Evolutionary conservation across 2,888 invertebrate genomes (phyloP), one percentile per base, ranked within the genome.

Genomic region (Acanthosepion esculentum): DNA sequence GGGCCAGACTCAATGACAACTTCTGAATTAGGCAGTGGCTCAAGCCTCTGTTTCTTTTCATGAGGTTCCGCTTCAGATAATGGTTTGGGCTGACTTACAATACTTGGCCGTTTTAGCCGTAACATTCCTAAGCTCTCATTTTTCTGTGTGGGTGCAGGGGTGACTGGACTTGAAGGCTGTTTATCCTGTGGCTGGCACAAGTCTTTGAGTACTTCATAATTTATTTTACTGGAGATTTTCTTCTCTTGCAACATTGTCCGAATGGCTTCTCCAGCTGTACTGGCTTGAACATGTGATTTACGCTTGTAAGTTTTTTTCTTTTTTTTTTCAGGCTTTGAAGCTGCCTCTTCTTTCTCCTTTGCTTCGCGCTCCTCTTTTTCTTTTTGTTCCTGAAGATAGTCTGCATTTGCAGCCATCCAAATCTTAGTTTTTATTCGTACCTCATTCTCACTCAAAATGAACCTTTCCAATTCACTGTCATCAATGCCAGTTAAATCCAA

Each of bases 201-300:
- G 96, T 98, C 98, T 97, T 98, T 98, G 95, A 99, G 98, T 91
- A 99, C 99, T 96, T 99, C 99, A 97, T 99, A 99, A 97, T 99
- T 99, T 94, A 99, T 99, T 98, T 99, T 99, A 10, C 98, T 98
- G 7, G 99, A 99, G 95, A 99, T 98, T 97, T 99, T 99, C 97
- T 99, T 99, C 97, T 99, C 99, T 96, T 98, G 99, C 48, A 99
- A 98, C 98, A 99, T 99, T 98, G 99, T 99, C 97, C 99, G 99
- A 93, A 99, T 99, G 0, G 99, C 99, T 97, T 99, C 99, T 7
- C 98, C 99, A 94, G 98, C 97, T 2, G 97, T 97, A 91, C 96
- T 96, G 0, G 97, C 97, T 94, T 97, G 97, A 26, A 96, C 95
- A 29, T 96, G 96, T 7, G 95, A 96, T 94, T 96, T 95, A 94